Evolutionary conservation across 2,888 invertebrate species (phyloP).

Genomic region (Agriopis marginaria): DNA sequence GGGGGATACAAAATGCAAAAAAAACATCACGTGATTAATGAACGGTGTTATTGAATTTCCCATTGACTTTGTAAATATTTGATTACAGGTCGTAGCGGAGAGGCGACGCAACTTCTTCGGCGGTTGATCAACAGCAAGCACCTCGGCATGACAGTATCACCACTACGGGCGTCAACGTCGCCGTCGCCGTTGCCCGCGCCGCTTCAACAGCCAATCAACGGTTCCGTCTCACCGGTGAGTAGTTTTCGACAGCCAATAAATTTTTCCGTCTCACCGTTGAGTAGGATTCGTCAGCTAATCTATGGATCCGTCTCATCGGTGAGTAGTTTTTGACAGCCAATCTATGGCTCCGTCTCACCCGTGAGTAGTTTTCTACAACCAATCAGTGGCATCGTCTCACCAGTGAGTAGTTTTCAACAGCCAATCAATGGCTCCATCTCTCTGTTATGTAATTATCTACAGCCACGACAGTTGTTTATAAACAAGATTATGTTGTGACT

Average conservation of each 20-base stretch:
- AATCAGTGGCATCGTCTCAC: background rate
- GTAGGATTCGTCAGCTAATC: background rate
- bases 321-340: background rate
- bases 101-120: slow-evolving; percentile 91
- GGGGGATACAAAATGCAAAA: no score
- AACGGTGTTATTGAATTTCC: no score
- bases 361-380: slow-evolving; percentile 50
- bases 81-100: slow-evolving; percentile 86
- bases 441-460: background rate
- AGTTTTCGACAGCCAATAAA: slow-evolving; percentile 22
- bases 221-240: slow-evolving; percentile 73
- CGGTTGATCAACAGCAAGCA: slow-evolving; percentile 92
- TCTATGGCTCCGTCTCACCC: slow-evolving; percentile 64
- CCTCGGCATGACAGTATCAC: slow-evolving; percentile 89
- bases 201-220: slow-evolving; percentile 67
- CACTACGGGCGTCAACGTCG: slow-evolving; percentile 66
- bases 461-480: no score
- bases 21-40: no score
- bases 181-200: slow-evolving; percentile 69
- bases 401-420: background rate
- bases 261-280: background rate
- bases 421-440: background rate
- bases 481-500: no score
- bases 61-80: no score
- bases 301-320: background rate